Base-by-base conservation (phyloP, 2,797 vertebrate species). In the Nyctalus aviator region DNA sequence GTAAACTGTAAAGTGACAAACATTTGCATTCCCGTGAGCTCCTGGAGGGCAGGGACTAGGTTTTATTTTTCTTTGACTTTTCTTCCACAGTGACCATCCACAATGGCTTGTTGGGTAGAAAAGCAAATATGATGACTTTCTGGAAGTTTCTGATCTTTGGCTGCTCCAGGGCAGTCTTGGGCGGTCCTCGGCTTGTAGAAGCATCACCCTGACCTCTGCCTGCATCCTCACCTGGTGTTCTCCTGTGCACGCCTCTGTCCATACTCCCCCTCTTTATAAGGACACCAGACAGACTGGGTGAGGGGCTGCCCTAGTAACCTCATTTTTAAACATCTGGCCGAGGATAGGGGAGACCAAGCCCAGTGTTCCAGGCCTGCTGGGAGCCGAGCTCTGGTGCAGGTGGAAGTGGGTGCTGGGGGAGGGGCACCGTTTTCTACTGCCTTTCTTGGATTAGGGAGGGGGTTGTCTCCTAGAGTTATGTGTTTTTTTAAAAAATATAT, bases 121-220 rank as follows among this genome's bases (percentile, higher is more conserved):
- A 82, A 89, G 73, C 73, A 85, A 85, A 93, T 44, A 18, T 2
- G 27, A 25, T 55, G 53, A 66, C 35, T 81, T 96, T 90, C 21
- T 84, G n/a, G 77, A 88, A 88, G 57, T 75, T 94, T 88, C 84
- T 20, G 30, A 18, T 12, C 86, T 88, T 12, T 8, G 3, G 7
- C 46, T 93, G 68, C 37, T 50, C 23, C 25, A 41, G 27, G 57
- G 11, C 30, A 12, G 30, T 27, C 25, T 53, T 44, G 1, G 46
- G 59, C 12, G 11, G n/a, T 59, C 20, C 69, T 48, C 46, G 72
- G 48, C 37, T 86, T 82, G 14, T 72, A 32, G 64, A 86, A 44
- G 17, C 7, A 21, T 59, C 44, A 8, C 57, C 20, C 11, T 0
- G 0, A 12, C 32, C n/a, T 57, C 17, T 57, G 35, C 62, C 64